Percentiles rank a stretch among this genome's conserved stretches.
These are phyloP conservation scores for Clarias gariepinus DNA, from an alignment of 2,113 vertebrate species.

Conservation along the genomic window DNA sequence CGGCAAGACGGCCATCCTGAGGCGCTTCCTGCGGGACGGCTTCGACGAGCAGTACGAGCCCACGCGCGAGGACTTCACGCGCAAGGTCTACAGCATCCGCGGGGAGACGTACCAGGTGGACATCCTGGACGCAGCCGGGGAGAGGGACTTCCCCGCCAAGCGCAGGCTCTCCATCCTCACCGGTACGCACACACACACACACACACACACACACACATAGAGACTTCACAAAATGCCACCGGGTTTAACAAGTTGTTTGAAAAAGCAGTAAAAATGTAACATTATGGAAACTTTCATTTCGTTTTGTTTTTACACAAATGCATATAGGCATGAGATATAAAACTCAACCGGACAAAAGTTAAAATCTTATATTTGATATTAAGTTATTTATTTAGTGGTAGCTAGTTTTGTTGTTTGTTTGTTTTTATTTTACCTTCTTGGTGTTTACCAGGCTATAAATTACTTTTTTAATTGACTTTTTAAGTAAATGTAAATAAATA, in stretches of 20 bases:
- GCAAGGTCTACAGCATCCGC: constrained; percentile 75
- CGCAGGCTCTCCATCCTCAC: constrained; percentile 76
- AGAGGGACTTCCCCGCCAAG: constrained; percentile 75
- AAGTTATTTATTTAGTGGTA: no score
- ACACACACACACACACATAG: neutral
- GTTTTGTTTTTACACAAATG: no score
- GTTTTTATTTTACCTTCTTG: no score
- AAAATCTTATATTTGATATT: no score
- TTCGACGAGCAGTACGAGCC: constrained; percentile 76
- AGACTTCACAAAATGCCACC: neutral
- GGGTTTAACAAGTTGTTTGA: no score
- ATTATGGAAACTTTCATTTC: no score
- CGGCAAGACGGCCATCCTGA: constrained; percentile 75
- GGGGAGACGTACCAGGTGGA: constrained; percentile 76
- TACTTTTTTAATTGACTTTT: no score
- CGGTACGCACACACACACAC: constrained; percentile 57
- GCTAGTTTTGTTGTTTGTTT: no score
- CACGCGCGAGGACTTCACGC: constrained; percentile 74
- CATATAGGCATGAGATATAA: no score
- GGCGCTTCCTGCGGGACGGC: constrained; percentile 71
- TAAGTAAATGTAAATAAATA: no score
- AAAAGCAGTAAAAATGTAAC: neutral
- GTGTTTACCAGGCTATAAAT: no score
- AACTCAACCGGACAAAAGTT: no score
- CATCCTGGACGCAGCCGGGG: constrained; percentile 73